Base-by-base conservation (phyloP, 1,140 invertebrate species). In the Zelostemma sp. region DNA sequence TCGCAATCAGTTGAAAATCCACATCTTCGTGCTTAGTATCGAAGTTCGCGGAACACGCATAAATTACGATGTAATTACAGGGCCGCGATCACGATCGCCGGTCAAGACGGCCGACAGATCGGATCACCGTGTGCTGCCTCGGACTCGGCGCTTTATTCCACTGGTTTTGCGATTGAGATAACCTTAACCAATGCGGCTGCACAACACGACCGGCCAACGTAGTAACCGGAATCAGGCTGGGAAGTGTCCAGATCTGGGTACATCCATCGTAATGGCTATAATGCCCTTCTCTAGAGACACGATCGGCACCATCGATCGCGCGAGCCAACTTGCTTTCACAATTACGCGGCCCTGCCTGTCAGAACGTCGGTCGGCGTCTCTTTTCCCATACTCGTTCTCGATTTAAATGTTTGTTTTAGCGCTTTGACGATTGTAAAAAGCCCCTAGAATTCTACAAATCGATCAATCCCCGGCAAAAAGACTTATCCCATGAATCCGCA, bases 41-140 rank as follows among this genome's bases (percentile, higher is more conserved):
- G 21, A 49, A 41, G 48, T 53, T 61, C 41, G 35, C 58, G 15
- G 40, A 18, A 21, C 14, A 18, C 54, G 45, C 79, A 82, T 83
- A 82, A 83, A 83, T 81, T 81, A 83, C 80, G 80, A 81, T 78
- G 79, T 83, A 83, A 83, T 82, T 82, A 82, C 79, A 83, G 79
- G 78, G 75, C 61, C 59, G 77, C 68, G 79, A 82, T 83, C 80
- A 73, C 75, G 77, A 82, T 81, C 75, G 66, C 58, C 66, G 76
- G 64, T 75, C 68, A 73, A 61, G 63, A 74, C 68, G 61, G 58
- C 62, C 63, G 61, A 76, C 63, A 77, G 77, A 80, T 80, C 77
- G 61, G 73, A 79, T 80, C 77, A 76, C 62, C 25, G 59, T 59
- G 60, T n/a, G n/a, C n/a, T n/a, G n/a, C n/a, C 65, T 70, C 47